Evolutionary conservation across 2,888 invertebrate species (phyloP).

Genomic region (Candidula unifasciata): DNA sequence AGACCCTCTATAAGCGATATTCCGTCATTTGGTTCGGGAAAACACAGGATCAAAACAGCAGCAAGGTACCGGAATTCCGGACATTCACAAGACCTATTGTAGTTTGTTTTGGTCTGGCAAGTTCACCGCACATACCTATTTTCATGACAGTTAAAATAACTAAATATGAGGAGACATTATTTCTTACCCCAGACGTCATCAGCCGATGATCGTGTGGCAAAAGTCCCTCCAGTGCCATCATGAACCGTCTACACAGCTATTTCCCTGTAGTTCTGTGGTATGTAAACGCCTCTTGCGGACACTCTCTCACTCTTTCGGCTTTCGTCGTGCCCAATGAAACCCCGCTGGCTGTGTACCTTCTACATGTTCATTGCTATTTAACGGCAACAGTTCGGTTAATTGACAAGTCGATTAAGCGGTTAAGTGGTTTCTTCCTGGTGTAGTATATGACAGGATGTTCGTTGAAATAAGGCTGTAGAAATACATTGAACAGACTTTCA

Average conservation of each 20-base stretch:
- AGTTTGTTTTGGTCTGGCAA: too few species aligned
- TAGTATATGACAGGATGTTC: too few species aligned
- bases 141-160: neutral
- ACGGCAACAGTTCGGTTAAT: neutral
- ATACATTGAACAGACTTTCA: too few species aligned
- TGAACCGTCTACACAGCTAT: constrained; percentile 31
- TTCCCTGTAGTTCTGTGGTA: too few species aligned
- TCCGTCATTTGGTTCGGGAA: too few species aligned
- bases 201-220: constrained; percentile 56
- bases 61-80: too few species aligned
- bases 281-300: neutral
- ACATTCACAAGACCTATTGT: too few species aligned
- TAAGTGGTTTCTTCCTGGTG: neutral
- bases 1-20: neutral
- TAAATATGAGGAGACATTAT: neutral
- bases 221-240: constrained; percentile 65
- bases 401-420: neutral
- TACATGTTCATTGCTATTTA: neutral
- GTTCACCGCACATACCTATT: too few species aligned
- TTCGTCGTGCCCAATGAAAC: neutral
- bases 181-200: constrained; percentile 61
- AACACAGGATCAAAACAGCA: too few species aligned
- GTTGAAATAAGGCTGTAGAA: too few species aligned
- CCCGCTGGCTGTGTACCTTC: constrained; percentile 10
- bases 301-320: constrained; percentile 22